Conservation (phyloP, 2,797 vertebrate species). For the Syngnathus acus region DNA sequence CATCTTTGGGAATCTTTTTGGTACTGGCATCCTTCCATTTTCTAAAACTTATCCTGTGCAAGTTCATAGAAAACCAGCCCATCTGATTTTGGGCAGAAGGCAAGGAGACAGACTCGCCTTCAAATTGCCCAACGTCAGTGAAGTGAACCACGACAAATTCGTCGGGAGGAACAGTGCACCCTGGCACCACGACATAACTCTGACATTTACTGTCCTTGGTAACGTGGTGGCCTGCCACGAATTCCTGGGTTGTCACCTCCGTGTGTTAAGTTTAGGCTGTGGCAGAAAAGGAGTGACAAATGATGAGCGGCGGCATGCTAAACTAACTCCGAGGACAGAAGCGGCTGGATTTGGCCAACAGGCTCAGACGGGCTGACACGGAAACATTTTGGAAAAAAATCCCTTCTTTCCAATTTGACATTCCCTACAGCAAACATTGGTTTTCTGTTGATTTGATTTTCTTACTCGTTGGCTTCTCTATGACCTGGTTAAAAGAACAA, state of each 20-base stretch:
- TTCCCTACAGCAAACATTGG: slow-evolving; percentile 59
- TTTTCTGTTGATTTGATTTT: slow-evolving; percentile 43
- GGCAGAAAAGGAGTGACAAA: slow-evolving; percentile 40
- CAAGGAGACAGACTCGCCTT: not conserved
- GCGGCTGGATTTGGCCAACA: slow-evolving; percentile 14
- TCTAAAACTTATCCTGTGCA: not conserved
- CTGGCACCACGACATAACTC: slow-evolving; percentile 44
- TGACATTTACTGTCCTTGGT: slow-evolving; percentile 38
- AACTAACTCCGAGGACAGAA: slow-evolving; percentile 25
- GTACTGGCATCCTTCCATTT: not conserved
- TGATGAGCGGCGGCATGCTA: slow-evolving; percentile 44
- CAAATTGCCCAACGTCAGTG: not conserved
- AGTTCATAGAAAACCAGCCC: not conserved
- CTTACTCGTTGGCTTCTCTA: slow-evolving; percentile 56
- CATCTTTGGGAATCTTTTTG: not conserved
- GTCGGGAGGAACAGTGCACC: slow-evolving; percentile 25
- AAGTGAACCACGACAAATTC: slow-evolving; percentile 6
- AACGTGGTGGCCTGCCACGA: slow-evolving; percentile 39
- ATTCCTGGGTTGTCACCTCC: slow-evolving; percentile 57
- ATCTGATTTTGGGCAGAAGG: not conserved
- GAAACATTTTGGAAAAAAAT: slow-evolving; percentile 42
- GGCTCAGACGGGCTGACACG: slow-evolving; percentile 24
- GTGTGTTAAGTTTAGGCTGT: slow-evolving; percentile 48
- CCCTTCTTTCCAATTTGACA: slow-evolving; percentile 59
- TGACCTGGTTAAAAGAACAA: slow-evolving; percentile 69